Percentiles rank a stretch among this genome's conserved stretches.
Evolutionary conservation across 1,140 invertebrate species (phyloP).

Genomic region (Aphaenogaster rudis): DNA sequence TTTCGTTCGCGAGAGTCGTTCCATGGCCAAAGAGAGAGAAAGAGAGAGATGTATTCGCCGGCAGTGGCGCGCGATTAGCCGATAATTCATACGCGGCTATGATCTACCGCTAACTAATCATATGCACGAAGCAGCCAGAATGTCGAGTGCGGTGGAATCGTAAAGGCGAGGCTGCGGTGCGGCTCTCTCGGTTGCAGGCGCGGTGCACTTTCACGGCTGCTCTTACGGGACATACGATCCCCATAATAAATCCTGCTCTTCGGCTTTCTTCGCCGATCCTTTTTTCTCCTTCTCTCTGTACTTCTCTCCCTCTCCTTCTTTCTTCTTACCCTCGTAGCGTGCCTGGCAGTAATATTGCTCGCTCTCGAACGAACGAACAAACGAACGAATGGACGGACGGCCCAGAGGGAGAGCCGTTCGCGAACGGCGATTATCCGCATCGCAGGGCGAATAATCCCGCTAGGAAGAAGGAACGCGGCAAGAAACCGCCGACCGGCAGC

Average conservation of each 20-base stretch:
- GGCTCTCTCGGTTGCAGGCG: conserved; percentile 49
- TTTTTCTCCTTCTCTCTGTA: conserved; percentile 9
- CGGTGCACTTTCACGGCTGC: conserved; percentile 67
- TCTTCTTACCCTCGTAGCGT: conserved; percentile 32
- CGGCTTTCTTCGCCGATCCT: conserved; percentile 37
- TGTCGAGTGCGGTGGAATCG: conserved; percentile 50
- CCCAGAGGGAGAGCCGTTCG: conserved; percentile 18
- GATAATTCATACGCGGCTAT: conserved; percentile 59
- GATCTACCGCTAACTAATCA: conserved; percentile 59
- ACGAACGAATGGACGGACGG: conserved; percentile 8
- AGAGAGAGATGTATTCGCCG: conserved; percentile 23
- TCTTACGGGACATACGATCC: conserved; percentile 62
- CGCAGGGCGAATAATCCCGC: conserved; percentile 54
- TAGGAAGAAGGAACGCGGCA: conserved; percentile 58
- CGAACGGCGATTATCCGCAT: conserved; percentile 59
- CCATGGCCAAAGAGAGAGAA: not conserved
- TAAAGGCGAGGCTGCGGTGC: conserved; percentile 40
- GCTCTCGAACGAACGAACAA: conserved; percentile 28
- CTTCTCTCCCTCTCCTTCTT: conserved; percentile 10
- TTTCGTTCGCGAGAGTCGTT: conserved; percentile 23
- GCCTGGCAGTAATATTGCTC: conserved; percentile 62
- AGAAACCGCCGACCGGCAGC: conserved; percentile 69
- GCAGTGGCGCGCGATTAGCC: conserved; percentile 47
- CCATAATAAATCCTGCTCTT: conserved; percentile 59
- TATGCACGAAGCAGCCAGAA: conserved; percentile 53